Base-by-base conservation (phyloP, 2,797 vertebrate genomes). In the Enteromius paludinosus region DNA sequence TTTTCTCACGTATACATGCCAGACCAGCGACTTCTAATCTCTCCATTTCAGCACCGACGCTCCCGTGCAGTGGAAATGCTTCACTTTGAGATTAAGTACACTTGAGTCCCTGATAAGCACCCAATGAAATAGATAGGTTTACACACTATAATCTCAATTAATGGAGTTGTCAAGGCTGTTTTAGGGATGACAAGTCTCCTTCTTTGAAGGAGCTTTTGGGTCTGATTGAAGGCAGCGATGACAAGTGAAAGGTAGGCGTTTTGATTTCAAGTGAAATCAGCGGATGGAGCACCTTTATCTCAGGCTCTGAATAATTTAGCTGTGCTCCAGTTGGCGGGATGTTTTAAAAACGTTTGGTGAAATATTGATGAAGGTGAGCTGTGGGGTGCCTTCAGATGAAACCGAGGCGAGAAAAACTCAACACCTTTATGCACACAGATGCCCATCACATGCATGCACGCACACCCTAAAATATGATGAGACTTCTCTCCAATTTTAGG, bases 311-410 rank as follows among this genome's bases (percentile, higher is more conserved):
- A 95, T 95, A 90, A 95, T 95, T 95, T 92, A 95, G 89, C 83
- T 79, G 88, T 43, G 89, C 91, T 92, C 88, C 82, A 86, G 84
- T 84, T 84, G 86, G 90, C 78, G 87, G 87, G 90, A 92, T 93
- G 92, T 93, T 94, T 95, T 89, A 92, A 94, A 94, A 91, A 95
- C 94, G 84, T 87, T 90, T 75, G 78, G 85, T 95, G 91, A 95
- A 95, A 95, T 94, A 95, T 96, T 95, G 91, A 96, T 95, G 93
- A 95, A 93, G 93, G 92, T 93, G 93, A 94, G 85, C 75, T 88
- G 90, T 20, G 91, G 69, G 83, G 91, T 71, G 88, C 92, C 91
- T 75, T 77, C 87, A 90, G 92, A 88, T 87, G 88, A 90, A 86
- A 85, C 73, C 3, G 82, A 84, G 38, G 79, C 88, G 89, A 84